Evolutionary conservation across 2,113 vertebrate genomes (phyloP).

Genomic region (Catharus fuscescens): DNA sequence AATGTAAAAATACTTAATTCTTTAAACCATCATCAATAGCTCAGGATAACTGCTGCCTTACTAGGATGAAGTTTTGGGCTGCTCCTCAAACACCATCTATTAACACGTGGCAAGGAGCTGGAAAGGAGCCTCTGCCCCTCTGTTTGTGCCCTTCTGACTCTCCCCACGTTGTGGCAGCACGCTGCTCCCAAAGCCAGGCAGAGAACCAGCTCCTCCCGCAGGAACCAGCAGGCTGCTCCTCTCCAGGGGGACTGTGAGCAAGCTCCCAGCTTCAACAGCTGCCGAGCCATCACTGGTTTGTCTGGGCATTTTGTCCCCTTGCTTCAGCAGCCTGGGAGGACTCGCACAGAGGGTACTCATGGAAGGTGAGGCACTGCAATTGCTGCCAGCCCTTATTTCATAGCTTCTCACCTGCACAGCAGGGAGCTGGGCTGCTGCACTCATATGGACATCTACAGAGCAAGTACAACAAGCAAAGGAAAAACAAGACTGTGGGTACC

Average conservation of each 20-base stretch:
- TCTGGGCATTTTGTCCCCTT: not conserved
- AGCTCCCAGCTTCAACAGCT: not conserved
- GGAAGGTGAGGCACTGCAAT: not conserved
- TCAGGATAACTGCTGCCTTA: not conserved
- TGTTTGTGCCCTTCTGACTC: not conserved
- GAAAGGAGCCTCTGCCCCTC: not conserved
- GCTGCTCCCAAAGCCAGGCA: not conserved
- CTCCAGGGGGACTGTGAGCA: not conserved
- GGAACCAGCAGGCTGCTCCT: not conserved
- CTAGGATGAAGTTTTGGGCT: not conserved
- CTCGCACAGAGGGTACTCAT: accelerated
- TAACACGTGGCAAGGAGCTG: not conserved
- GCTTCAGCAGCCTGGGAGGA: not conserved
- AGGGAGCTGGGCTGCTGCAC: not conserved
- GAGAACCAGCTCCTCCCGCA: not conserved
- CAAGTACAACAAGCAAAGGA: not conserved
- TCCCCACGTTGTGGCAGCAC: constrained; percentile 35
- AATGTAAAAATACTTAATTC: not conserved
- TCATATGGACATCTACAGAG: not conserved
- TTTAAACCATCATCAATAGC: not conserved
- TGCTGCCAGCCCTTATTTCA: not conserved
- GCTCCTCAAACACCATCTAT: not conserved
- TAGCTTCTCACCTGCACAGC: not conserved
- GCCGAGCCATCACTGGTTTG: not conserved
- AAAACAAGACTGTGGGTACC: not conserved